A percentile compares a stretch with the other conserved stretches of the same genome.
Conservation (phyloP, 1,140 invertebrate species). For the Helicorthomorpha holstii region DNA sequence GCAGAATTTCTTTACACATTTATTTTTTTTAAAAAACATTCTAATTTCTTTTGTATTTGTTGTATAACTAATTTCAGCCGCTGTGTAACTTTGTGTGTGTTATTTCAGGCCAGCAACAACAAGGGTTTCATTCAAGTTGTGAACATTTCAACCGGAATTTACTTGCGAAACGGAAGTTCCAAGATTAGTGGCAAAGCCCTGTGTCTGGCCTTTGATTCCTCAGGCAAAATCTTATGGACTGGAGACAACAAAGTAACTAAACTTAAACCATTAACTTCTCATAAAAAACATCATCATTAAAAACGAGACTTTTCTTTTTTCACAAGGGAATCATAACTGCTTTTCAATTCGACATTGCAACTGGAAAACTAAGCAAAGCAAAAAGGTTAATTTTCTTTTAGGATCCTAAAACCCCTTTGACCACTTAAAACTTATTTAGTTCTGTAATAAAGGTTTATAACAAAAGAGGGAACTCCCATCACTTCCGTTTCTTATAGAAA, state of each 20-base stretch:
- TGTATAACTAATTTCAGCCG: constrained; percentile 64
- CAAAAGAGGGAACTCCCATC: constrained; percentile 40
- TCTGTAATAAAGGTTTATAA: too few relatives aligned
- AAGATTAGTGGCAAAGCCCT: constrained; percentile 56
- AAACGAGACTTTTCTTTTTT: constrained; percentile 7
- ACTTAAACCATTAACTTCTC: neutral
- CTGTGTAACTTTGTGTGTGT: constrained; percentile 75
- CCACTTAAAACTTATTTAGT: too few relatives aligned
- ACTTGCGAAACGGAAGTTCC: constrained; percentile 49
- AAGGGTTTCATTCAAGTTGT: constrained; percentile 56
- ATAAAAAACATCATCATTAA: too few relatives aligned
- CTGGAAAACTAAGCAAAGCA: constrained; percentile 52
- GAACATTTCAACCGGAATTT: constrained; percentile 74
- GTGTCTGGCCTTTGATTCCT: constrained; percentile 57
- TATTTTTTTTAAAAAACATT: too few relatives aligned
- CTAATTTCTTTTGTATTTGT: too few relatives aligned
- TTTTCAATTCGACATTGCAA: constrained; percentile 48
- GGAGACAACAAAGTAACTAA: constrained; percentile 54
- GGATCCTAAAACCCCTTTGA: constrained; percentile 37
- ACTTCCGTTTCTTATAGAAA: constrained; percentile 59
- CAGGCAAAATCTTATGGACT: constrained; percentile 60
- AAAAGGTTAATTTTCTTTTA: constrained; percentile 26
- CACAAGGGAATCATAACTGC: constrained; percentile 46
- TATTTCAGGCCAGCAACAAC: constrained; percentile 61
- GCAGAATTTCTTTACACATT: too few relatives aligned